phyloP scores from a whole-genome alignment of 64 coral and sea anemone genomes.

The Pachyseris speciosa region DNA sequence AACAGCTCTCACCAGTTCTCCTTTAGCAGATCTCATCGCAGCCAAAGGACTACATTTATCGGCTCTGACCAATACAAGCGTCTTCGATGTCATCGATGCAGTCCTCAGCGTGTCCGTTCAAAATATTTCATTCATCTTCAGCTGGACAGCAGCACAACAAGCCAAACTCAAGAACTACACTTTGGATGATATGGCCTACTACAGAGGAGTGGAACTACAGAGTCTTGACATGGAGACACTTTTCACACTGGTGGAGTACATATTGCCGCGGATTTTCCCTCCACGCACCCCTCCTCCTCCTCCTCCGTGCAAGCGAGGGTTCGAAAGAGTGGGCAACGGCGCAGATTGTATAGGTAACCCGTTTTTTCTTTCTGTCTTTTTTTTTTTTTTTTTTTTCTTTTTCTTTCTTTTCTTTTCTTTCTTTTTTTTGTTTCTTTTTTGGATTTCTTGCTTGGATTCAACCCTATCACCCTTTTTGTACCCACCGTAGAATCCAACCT shows the following conservation, averaged over 20 bases:
- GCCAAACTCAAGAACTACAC: conserved; percentile 54
- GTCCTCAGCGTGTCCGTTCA: conserved; percentile 26
- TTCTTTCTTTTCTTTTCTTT: too few relatives aligned
- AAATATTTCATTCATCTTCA: conserved; percentile 74
- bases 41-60: conserved; percentile 11
- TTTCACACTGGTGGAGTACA: neutral
- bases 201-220: conserved; percentile 1
- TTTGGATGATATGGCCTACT: conserved; percentile 27
- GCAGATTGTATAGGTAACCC: neutral
- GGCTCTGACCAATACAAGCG: conserved; percentile 31
- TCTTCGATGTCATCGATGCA: conserved; percentile 42
- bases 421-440: too few relatives aligned
- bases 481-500: too few relatives aligned
- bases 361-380: too few relatives aligned
- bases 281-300: neutral
- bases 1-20: neutral
- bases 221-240: neutral
- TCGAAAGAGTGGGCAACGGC: neutral
- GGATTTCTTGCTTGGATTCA: too few relatives aligned
- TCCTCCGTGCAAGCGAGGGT: neutral
- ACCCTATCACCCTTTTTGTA: too few relatives aligned
- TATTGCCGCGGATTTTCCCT: neutral
- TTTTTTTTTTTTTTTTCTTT: too few relatives aligned
- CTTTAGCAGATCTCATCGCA: neutral
- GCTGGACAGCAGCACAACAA: conserved; percentile 37